phyloP scores from a whole-genome alignment of 2,113 vertebrate species.

The Poeciliopsis prolifica region DNA sequence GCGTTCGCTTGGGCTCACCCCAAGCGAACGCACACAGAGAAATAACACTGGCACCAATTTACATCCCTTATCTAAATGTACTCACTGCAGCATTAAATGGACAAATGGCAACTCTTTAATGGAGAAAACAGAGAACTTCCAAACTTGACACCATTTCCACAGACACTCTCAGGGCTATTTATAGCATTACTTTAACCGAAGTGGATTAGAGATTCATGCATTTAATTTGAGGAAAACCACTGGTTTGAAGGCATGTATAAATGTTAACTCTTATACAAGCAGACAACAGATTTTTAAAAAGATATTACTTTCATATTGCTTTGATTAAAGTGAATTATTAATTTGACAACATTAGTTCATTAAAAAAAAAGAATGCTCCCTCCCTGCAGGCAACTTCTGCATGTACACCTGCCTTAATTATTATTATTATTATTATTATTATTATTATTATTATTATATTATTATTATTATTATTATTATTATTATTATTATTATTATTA shows the following conservation, averaged over 20 bases:
- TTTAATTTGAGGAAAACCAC: background rate
- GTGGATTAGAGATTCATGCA: background rate
- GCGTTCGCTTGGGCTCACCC: slow-evolving; percentile 30
- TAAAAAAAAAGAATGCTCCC: background rate
- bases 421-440: no score
- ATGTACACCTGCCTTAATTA: background rate
- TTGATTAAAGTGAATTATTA: background rate
- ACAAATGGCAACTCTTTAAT: slow-evolving; percentile 27
- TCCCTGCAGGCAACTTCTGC: no score
- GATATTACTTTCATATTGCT: background rate
- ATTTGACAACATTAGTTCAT: background rate
- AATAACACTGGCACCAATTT: slow-evolving; percentile 32
- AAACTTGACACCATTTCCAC: slow-evolving; percentile 10
- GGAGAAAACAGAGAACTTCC: slow-evolving; percentile 2
- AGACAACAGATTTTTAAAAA: background rate
- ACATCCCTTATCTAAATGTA: slow-evolving; percentile 43
- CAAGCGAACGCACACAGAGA: slow-evolving; percentile 22
- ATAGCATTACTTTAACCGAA: slow-evolving; percentile 5
- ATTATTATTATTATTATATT: no score
- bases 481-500: no score
- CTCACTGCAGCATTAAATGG: slow-evolving; percentile 14
- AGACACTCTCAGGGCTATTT: slow-evolving; percentile 16
- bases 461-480: no score
- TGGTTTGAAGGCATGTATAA: background rate
- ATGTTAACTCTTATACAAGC: background rate